Percentiles rank a stretch among this genome's conserved stretches.
These are phyloP conservation scores for Trichopoda pennipes DNA, from an alignment of 2,888 invertebrate species.

Conservation along the genomic window DNA sequence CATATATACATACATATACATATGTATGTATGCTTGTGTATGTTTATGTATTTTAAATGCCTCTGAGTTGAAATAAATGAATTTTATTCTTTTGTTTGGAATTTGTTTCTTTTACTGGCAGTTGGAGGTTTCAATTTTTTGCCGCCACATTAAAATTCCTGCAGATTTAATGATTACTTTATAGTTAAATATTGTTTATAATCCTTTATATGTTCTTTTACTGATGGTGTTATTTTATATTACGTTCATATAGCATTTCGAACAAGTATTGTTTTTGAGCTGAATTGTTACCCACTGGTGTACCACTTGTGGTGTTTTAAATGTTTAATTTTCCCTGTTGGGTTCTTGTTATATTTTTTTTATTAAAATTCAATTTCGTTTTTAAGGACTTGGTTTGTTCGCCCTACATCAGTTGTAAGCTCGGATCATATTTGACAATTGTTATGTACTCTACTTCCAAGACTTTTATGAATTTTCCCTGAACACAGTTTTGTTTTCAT, in stretches of 20 bases:
- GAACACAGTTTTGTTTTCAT: too few species aligned
- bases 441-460: too few species aligned
- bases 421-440: too few species aligned
- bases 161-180: conserved; percentile 67
- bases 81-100: conserved; percentile 51
- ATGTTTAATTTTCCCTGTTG: conserved; percentile 68
- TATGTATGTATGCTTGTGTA: conserved; percentile 12
- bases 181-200: conserved; percentile 51
- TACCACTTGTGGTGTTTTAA: conserved; percentile 69
- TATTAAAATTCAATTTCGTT: not conserved
- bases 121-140: conserved; percentile 54
- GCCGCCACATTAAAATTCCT: conserved; percentile 58
- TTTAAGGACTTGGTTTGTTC: conserved; percentile 19
- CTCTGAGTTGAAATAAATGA: conserved; percentile 31
- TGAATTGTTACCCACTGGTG: conserved; percentile 58
- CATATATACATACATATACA: not conserved
- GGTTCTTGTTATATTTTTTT: conserved; percentile 27
- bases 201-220: conserved; percentile 56
- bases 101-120: conserved; percentile 39
- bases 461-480: too few species aligned
- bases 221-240: conserved; percentile 28
- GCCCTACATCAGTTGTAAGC: not conserved
- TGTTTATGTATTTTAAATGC: conserved; percentile 35
- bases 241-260: conserved; percentile 1
- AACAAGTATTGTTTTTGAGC: conserved; percentile 36